Evolutionary conservation across 1,140 invertebrate species (phyloP).

Genomic region (Zaprionus nigranus): DNA sequence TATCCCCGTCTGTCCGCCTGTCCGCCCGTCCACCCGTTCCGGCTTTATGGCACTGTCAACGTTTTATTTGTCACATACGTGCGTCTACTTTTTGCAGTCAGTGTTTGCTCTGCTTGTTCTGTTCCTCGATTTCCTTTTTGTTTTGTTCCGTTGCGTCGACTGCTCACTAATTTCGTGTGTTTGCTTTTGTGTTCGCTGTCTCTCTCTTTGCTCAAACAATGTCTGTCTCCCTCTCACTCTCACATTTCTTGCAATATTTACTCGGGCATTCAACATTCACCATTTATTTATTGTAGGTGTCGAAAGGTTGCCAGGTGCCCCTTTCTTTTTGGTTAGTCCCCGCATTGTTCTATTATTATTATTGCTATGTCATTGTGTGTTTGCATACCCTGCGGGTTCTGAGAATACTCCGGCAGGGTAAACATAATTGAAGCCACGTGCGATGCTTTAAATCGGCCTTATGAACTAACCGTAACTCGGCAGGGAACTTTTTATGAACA

Average conservation of each 20-base stretch:
- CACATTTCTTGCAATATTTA: slow-evolving; percentile 61
- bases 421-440: neutral
- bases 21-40: neutral
- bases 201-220: neutral
- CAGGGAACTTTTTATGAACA: neutral
- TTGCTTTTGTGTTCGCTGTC: slow-evolving; percentile 28
- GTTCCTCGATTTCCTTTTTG: neutral
- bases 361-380: slow-evolving; percentile 39
- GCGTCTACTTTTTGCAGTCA: slow-evolving; percentile 16
- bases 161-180: slow-evolving; percentile 38
- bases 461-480: neutral
- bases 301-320: slow-evolving; percentile 60
- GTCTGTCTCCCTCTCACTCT: neutral
- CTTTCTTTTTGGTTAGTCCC: slow-evolving; percentile 36
- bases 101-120: slow-evolving; percentile 26
- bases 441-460: neutral
- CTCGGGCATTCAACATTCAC: slow-evolving; percentile 24
- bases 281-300: slow-evolving; percentile 78
- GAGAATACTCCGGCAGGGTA: neutral
- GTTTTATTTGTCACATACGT: slow-evolving; percentile 59
- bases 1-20: slow-evolving; percentile 42
- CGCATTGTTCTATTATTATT: slow-evolving; percentile 41
- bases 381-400: slow-evolving; percentile 2
- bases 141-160: slow-evolving; percentile 2
- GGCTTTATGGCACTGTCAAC: slow-evolving; percentile 68